Evolutionary conservation across 2,888 invertebrate species (phyloP).

Genomic region (Stegana nigrithorax): DNA sequence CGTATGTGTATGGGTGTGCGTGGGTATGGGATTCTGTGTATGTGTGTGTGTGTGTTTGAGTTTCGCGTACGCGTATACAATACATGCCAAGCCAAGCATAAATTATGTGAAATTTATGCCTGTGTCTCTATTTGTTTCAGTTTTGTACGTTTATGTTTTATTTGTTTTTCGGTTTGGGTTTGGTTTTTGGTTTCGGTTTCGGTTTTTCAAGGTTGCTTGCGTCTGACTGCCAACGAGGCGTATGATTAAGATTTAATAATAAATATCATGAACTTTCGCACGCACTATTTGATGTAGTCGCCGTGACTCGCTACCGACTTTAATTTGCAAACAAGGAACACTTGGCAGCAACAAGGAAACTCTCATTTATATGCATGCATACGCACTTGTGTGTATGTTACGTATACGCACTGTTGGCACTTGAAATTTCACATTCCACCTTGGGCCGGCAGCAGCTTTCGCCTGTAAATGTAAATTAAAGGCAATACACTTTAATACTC

Average conservation of each 20-base stretch:
- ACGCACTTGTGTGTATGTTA: too few species aligned
- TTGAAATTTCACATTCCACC: too few species aligned
- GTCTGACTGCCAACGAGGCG: constrained; percentile 49
- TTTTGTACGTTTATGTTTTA: neutral
- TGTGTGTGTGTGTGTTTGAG: constrained; percentile 21
- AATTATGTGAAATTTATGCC: constrained; percentile 37
- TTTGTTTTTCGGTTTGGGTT: neutral
- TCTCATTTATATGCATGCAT: too few species aligned
- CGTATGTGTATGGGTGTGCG: too few species aligned
- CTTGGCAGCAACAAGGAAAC: neutral
- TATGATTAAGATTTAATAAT: constrained; percentile 64
- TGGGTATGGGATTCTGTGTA: constrained; percentile 18
- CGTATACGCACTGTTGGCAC: too few species aligned
- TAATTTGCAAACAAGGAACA: neutral
- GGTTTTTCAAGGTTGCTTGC: constrained; percentile 44
- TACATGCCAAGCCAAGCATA: too few species aligned
- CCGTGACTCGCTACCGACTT: neutral
- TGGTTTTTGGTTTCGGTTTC: too few species aligned
- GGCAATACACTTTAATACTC: constrained; percentile 73
- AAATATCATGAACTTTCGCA: constrained; percentile 26
- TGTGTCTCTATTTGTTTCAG: neutral
- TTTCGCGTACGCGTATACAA: too few species aligned
- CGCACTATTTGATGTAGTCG: neutral
- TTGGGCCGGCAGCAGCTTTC: neutral
- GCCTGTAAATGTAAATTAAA: too few species aligned